phyloP scores from a whole-genome alignment of 2,888 invertebrate species.

The Macaria notata region DNA sequence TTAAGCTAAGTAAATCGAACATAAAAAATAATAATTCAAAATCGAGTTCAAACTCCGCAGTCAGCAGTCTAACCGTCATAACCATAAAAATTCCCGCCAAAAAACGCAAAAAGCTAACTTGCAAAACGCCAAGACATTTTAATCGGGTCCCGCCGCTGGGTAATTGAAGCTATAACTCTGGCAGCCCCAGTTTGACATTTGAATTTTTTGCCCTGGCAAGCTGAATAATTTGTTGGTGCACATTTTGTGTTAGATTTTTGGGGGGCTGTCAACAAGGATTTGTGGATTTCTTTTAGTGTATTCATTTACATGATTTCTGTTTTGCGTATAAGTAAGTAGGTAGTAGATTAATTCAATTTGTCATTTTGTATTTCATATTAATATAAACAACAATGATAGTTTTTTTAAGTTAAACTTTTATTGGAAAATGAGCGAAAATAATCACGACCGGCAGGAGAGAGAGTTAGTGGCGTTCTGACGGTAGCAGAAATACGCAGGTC shows the following conservation, averaged over 20 bases:
- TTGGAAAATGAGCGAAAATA: too few relatives aligned
- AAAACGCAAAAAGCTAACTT: conserved; percentile 50
- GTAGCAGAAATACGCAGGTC: too few relatives aligned
- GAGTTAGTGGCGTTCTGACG: too few relatives aligned
- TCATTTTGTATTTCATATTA: too few relatives aligned
- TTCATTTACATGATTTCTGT: background rate
- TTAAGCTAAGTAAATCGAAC: background rate
- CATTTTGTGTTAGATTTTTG: conserved; percentile 58
- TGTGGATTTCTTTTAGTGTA: background rate
- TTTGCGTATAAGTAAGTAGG: too few relatives aligned
- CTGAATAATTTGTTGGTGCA: conserved; percentile 64
- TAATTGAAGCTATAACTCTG: conserved; percentile 80
- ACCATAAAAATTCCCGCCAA: conserved; percentile 50
- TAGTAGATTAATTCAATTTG: too few relatives aligned
- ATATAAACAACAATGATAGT: too few relatives aligned
- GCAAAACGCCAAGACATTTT: conserved; percentile 75
- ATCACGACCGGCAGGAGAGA: too few relatives aligned
- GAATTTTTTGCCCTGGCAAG: conserved; percentile 67
- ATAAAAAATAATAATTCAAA: conserved; percentile 3
- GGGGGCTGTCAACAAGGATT: conserved; percentile 49
- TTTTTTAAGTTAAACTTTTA: too few relatives aligned
- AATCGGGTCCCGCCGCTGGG: conserved; percentile 64
- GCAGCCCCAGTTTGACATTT: conserved; percentile 79
- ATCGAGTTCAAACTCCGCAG: conserved; percentile 3
- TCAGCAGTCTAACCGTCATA: conserved; percentile 27